phyloP scores from a whole-genome alignment of 2,113 vertebrate genomes.

The Danionella cerebrum region DNA sequence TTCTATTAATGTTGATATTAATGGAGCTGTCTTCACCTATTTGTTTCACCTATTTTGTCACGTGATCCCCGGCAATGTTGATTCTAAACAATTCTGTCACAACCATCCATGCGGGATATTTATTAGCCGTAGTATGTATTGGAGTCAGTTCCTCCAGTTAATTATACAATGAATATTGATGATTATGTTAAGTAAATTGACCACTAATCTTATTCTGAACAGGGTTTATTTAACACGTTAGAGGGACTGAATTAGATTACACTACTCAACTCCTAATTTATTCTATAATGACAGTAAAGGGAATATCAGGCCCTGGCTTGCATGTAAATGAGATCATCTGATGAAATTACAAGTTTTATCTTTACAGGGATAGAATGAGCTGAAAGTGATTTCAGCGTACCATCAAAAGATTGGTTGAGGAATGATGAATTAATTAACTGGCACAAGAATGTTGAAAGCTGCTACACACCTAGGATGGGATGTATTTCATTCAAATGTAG shows the following conservation, averaged over 20 bases:
- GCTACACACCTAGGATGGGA: neutral
- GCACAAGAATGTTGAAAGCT: too few species aligned
- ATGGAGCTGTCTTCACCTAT: too few species aligned
- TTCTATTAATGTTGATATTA: too few species aligned
- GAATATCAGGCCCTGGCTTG: conserved; percentile 57
- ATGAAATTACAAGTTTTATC: conserved; percentile 57
- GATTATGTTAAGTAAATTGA: neutral
- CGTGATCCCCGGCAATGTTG: too few species aligned
- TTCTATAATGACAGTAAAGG: conserved; percentile 31
- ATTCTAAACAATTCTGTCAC: neutral
- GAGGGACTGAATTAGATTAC: conserved; percentile 30
- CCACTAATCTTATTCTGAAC: conserved; percentile 14
- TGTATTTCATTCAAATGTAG: neutral
- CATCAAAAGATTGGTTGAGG: conserved; percentile 34
- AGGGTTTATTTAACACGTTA: neutral
- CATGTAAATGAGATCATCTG: conserved; percentile 44
- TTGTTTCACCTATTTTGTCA: neutral
- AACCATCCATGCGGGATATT: neutral
- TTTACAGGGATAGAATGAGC: conserved; percentile 43
- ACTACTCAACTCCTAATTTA: conserved; percentile 14
- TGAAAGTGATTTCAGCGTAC: conserved; percentile 7
- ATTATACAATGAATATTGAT: conserved; percentile 9
- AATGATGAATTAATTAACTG: conserved; percentile 1
- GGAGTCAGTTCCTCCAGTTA: neutral
- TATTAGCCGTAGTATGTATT: neutral